phyloP scores from a whole-genome alignment of 1,140 invertebrate species.

The Pseudomyrmex dendroicus region DNA sequence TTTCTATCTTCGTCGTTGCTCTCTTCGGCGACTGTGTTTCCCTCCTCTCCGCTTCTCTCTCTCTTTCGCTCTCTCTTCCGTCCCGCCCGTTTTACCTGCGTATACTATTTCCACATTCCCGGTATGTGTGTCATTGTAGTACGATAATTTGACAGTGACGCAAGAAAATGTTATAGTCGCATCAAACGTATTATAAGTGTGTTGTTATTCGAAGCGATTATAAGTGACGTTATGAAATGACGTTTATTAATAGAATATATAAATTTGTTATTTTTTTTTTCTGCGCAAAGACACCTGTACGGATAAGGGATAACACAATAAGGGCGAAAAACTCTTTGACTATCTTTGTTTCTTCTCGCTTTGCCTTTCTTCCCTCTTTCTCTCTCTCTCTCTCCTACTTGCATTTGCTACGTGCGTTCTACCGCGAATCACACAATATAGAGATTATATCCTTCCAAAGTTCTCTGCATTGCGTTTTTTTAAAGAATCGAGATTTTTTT shows the following conservation, averaged over 20 bases:
- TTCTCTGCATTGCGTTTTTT: conserved; percentile 57
- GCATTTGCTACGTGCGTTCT: conserved; percentile 14
- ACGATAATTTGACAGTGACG: conserved; percentile 52
- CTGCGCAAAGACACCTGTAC: neutral
- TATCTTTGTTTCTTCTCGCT: conserved; percentile 21
- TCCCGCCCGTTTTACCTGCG: conserved; percentile 15
- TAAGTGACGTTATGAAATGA: neutral
- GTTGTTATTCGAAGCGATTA: no score
- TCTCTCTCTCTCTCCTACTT: neutral
- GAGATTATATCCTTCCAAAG: conserved; percentile 43
- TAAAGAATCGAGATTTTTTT: conserved; percentile 17
- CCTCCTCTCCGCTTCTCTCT: neutral
- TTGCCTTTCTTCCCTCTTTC: neutral
- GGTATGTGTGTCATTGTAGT: conserved; percentile 52
- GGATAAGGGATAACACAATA: conserved; percentile 7
- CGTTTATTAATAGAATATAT: conserved; percentile 41
- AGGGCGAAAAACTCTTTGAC: conserved; percentile 8
- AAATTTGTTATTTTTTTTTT: neutral
- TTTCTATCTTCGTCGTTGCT: neutral
- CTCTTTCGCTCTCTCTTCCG: neutral
- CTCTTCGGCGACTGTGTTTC: neutral
- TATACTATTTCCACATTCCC: conserved; percentile 58
- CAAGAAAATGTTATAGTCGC: conserved; percentile 46
- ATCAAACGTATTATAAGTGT: conserved; percentile 1
- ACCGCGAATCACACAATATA: conserved; percentile 27